Percentiles rank a stretch among this genome's conserved stretches.
phyloP scores from a whole-genome alignment of 2,797 vertebrate genomes.

The Coranthus polyacanthus region DNA sequence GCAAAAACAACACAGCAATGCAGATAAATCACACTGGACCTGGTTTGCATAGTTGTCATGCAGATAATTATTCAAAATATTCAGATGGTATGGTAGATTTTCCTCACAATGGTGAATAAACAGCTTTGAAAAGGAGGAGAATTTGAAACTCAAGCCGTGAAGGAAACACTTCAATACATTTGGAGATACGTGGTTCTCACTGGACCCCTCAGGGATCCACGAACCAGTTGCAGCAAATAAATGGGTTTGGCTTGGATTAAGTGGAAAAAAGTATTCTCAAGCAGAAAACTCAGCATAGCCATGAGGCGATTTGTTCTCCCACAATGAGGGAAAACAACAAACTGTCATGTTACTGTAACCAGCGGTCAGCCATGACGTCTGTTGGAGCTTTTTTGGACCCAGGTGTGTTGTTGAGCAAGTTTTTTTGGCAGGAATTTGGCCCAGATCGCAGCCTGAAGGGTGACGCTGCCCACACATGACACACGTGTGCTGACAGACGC shows the following conservation, averaged over 20 bases:
- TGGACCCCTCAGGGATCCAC: slow-evolving; percentile 51
- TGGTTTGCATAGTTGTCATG: no score
- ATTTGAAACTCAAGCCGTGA: no score
- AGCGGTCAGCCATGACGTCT: slow-evolving; percentile 52
- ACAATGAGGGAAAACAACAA: slow-evolving; percentile 16
- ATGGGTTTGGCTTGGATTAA: slow-evolving; percentile 47
- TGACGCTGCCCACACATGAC: slow-evolving; percentile 33
- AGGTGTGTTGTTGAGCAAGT: slow-evolving; percentile 64
- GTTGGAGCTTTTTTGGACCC: slow-evolving; percentile 4
- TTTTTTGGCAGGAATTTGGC: slow-evolving; percentile 3
- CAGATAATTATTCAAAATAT: no score
- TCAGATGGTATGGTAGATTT: no score
- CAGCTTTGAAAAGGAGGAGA: no score
- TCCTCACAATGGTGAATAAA: no score
- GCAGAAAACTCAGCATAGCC: slow-evolving; percentile 16
- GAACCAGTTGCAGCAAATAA: slow-evolving; percentile 55
- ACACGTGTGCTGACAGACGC: not conserved
- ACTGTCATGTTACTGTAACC: slow-evolving; percentile 41
- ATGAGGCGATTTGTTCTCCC: slow-evolving; percentile 11
- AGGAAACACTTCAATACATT: no score
- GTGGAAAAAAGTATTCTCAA: slow-evolving; percentile 12
- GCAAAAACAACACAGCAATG: no score
- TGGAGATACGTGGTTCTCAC: no score
- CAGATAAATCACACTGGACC: no score
- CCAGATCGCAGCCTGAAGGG: slow-evolving; percentile 1